A percentile compares a stretch with the other conserved stretches of the same genome.
Conservation (phyloP, 1,140 invertebrate species). For the Drosophila dunni region DNA sequence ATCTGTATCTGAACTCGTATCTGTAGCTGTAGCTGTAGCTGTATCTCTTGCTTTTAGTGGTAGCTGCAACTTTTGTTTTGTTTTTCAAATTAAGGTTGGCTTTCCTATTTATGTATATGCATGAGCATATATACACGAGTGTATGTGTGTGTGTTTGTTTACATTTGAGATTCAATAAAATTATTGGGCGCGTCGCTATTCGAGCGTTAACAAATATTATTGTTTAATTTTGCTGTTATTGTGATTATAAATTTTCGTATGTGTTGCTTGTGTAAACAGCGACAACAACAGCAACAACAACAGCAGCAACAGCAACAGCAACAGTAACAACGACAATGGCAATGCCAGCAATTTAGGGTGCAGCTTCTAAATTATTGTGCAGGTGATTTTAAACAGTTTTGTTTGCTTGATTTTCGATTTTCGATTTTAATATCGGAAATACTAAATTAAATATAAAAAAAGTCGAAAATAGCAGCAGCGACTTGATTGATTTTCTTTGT, state of each 20-base stretch:
- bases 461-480: slow-evolving; percentile 51
- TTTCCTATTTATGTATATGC: slow-evolving; percentile 29
- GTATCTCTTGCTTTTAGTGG: slow-evolving; percentile 37
- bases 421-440: slow-evolving; percentile 76
- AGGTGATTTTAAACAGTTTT: slow-evolving; percentile 61
- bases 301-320: slow-evolving; percentile 30
- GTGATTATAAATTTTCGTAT: slow-evolving; percentile 81
- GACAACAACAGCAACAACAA: slow-evolving; percentile 39
- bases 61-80: slow-evolving; percentile 63
- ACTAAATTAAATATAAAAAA: slow-evolving; percentile 77
- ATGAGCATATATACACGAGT: slow-evolving; percentile 14
- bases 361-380: slow-evolving; percentile 73
- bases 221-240: slow-evolving; percentile 81
- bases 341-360: slow-evolving; percentile 59
- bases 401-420: slow-evolving; percentile 43
- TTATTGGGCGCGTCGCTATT: slow-evolving; percentile 81
- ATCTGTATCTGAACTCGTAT: slow-evolving; percentile 19
- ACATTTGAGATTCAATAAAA: slow-evolving; percentile 74
- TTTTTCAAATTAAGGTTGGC: slow-evolving; percentile 58
- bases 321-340: slow-evolving; percentile 39
- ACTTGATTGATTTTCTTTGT: slow-evolving; percentile 72
- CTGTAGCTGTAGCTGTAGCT: slow-evolving; percentile 26
- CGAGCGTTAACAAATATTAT: slow-evolving; percentile 83
- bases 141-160: slow-evolving; percentile 27
- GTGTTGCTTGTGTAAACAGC: slow-evolving; percentile 67